Conservation (phyloP, 2,888 invertebrate species). For the Seladonia tumulorum region DNA sequence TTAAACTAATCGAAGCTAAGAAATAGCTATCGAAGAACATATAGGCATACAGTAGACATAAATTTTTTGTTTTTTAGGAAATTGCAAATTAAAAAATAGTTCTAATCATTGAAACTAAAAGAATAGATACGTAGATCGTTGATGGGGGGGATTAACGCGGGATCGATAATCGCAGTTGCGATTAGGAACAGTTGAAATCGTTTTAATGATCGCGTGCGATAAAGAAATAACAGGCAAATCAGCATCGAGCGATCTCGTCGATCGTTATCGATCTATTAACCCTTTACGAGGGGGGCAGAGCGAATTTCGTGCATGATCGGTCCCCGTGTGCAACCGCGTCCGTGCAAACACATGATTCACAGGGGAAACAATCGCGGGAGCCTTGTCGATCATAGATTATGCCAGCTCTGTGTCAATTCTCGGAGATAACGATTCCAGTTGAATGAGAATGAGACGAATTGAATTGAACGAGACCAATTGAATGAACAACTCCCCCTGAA, state of each 20-base stretch:
- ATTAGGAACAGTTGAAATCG: not conserved
- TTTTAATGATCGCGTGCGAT: not conserved
- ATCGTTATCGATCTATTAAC: not conserved
- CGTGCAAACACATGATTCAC: conserved; percentile 47
- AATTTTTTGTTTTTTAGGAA: too few species aligned
- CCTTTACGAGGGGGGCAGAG: not conserved
- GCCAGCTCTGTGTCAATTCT: conserved; percentile 1
- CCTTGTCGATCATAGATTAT: conserved; percentile 8
- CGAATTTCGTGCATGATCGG: not conserved
- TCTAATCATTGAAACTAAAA: too few species aligned
- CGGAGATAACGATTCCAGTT: conserved; percentile 20
- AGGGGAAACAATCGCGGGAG: conserved; percentile 35
- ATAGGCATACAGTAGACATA: too few species aligned
- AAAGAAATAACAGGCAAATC: not conserved
- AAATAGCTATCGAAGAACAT: too few species aligned
- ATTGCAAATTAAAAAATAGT: too few species aligned
- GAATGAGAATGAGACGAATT: too few species aligned
- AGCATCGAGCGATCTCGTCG: not conserved
- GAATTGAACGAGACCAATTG: too few species aligned
- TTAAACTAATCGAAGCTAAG: too few species aligned
- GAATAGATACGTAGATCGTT: too few species aligned
- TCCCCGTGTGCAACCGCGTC: not conserved
- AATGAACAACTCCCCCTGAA: too few species aligned
- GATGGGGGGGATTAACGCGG: too few species aligned
- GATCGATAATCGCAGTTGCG: too few species aligned